Conservation (phyloP, 2,888 invertebrate species). For the Tenodera sinensis region DNA sequence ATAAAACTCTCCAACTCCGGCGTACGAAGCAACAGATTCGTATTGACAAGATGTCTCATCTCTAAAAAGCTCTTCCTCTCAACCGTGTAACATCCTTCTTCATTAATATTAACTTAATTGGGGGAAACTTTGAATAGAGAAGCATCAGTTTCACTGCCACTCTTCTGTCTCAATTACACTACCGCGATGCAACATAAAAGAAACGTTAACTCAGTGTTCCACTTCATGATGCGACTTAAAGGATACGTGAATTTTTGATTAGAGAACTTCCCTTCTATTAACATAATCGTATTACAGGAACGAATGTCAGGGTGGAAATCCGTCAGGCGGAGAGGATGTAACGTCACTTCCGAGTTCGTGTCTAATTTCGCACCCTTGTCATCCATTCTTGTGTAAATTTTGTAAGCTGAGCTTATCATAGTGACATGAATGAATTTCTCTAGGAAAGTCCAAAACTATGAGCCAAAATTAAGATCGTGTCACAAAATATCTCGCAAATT, state of each 20-base stretch:
- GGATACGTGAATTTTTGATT: neutral
- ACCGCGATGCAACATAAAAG: neutral
- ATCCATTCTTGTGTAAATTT: too few relatives aligned
- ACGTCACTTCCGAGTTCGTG: too few relatives aligned
- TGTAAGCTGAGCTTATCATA: too few relatives aligned
- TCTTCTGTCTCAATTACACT: neutral
- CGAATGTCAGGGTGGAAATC: too few relatives aligned
- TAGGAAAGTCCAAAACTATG: too few relatives aligned
- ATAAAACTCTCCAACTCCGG: neutral
- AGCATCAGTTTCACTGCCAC: neutral
- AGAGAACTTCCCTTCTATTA: neutral
- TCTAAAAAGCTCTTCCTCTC: neutral
- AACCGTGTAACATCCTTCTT: neutral
- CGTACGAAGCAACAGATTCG: neutral
- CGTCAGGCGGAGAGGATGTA: too few relatives aligned
- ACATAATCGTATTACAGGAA: neutral
- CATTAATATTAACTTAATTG: neutral
- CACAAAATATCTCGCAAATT: too few relatives aligned
- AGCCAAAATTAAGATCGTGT: too few relatives aligned
- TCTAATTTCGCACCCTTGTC: too few relatives aligned
- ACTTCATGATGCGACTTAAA: neutral
- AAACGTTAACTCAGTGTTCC: neutral
- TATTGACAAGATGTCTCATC: neutral
- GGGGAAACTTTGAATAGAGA: neutral
- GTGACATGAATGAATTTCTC: too few relatives aligned